These are phyloP conservation scores for Alligator sinensis DNA, from an alignment of 2,113 vertebrate species.

Conservation along the genomic window DNA sequence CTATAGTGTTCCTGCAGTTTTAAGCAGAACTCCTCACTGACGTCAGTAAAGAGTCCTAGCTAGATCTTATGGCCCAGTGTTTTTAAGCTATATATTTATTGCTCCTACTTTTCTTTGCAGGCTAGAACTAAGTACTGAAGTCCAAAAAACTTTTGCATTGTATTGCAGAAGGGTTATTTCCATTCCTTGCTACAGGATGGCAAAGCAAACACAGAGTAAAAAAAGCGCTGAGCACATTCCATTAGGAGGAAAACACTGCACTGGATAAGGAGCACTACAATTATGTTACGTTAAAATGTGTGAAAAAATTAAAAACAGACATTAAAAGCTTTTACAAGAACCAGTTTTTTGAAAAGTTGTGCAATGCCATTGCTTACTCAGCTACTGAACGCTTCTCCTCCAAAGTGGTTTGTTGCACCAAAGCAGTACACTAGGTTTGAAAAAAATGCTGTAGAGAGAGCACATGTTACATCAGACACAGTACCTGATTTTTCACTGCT, in stretches of 20 bases:
- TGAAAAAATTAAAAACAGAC: neutral
- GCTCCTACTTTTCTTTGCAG: neutral
- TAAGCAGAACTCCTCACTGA: neutral
- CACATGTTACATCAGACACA: conserved; percentile 79
- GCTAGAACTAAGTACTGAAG: conserved; percentile 8
- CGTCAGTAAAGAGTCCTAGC: neutral
- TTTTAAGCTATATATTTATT: neutral
- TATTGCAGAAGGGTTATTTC: conserved; percentile 6
- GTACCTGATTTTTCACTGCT: conserved; percentile 91
- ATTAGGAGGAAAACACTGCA: neutral
- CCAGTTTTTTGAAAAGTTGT: neutral
- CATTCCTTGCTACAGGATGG: conserved; percentile 31
- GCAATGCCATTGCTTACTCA: conserved; percentile 49
- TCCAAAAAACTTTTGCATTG: neutral
- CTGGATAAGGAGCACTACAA: neutral
- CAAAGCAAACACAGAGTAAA: neutral
- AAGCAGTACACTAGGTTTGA: conserved; percentile 54
- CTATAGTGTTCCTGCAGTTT: neutral
- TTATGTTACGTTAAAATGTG: conserved; percentile 19
- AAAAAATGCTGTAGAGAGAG: conserved; percentile 57
- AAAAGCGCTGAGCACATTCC: neutral
- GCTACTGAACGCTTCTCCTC: conserved; percentile 23
- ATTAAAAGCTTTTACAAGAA: conserved; percentile 24
- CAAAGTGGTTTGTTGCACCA: neutral
- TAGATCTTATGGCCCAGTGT: neutral